Evolutionary conservation across 2,797 vertebrate genomes (phyloP), one percentile per base, ranked within the genome.

Genomic region (Champsocephalus gunnari): DNA sequence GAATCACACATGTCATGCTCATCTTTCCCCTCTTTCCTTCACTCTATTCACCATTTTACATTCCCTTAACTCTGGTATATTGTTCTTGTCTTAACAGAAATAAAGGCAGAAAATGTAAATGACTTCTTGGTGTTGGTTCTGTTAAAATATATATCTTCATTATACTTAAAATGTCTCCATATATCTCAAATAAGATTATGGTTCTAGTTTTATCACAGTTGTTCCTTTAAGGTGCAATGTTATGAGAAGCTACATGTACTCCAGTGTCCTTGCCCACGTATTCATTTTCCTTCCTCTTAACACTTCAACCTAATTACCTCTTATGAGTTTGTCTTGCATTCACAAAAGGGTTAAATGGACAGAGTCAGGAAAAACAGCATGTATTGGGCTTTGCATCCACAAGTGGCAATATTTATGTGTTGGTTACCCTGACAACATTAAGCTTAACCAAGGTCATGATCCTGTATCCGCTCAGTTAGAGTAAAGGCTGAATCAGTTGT

Each of bases 381-480:
- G 64, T 49, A 57, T 63, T 50, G 41, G 24, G 43, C 50, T 75
- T 64, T 12, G 4, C 49, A 3, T 60, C 79, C 53, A 76, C 49
- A 87, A 81, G 79, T 62, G 3, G 78, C 66, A 73, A 77, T 7
- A 58, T 86, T 81, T 79, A n/a, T 72, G 14, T 66, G 56, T 73
- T 64, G 73, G 85, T 93, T 87, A 87, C 91, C 89, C 38, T 87
- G 91, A 87, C 90, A 88, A 88, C 89, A 83, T 78, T 73, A 70
- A 75, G 68, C 86, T 64, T 92, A 91, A 92, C 62, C 66, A 76
- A 89, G 92, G 92, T 92, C 89, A 3, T 92, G 93, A 93, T 89
- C 93, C 87, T 84, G 69, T 88, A 88, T 93, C 93, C 89, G 88
- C 87, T 89, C 71, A 13, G 66, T 56, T 32, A 61, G 66, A 75